These are phyloP conservation scores for Galago senegalensis DNA, from an alignment of 2,797 vertebrate genomes.

Conservation along the genomic window DNA sequence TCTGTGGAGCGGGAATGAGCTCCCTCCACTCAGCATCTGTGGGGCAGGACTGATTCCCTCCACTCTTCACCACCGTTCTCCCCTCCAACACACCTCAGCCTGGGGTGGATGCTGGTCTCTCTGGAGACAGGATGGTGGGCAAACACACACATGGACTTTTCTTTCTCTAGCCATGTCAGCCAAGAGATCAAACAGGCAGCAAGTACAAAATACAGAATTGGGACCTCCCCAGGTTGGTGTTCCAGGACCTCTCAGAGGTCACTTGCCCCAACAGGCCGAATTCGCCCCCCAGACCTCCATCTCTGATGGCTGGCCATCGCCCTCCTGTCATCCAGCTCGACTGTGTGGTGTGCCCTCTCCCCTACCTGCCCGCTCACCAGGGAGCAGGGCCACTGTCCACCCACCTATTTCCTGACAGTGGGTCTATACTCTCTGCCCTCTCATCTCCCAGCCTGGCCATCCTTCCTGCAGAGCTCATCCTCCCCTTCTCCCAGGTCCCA, in stretches of 20 bases:
- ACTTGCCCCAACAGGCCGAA: background rate
- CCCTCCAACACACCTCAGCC: background rate
- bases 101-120: too few species aligned
- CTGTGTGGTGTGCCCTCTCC: background rate
- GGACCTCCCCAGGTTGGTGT: accelerated
- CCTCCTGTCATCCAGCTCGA: background rate
- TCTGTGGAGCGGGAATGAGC: too few species aligned
- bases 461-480: background rate
- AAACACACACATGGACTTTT: background rate
- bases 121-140: too few species aligned
- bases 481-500: background rate
- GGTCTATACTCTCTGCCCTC: background rate
- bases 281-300: accelerated
- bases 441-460: background rate
- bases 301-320: background rate
- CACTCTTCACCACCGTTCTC: too few species aligned
- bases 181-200: accelerated
- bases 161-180: too few species aligned
- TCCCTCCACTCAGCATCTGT: too few species aligned
- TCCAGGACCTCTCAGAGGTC: background rate
- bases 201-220: accelerated
- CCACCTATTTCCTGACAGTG: too few species aligned
- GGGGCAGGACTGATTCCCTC: too few species aligned
- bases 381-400: background rate
- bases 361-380: background rate